phyloP scores from a whole-genome alignment of 1,140 invertebrate genomes.

The Eurosta solidaginis region DNA sequence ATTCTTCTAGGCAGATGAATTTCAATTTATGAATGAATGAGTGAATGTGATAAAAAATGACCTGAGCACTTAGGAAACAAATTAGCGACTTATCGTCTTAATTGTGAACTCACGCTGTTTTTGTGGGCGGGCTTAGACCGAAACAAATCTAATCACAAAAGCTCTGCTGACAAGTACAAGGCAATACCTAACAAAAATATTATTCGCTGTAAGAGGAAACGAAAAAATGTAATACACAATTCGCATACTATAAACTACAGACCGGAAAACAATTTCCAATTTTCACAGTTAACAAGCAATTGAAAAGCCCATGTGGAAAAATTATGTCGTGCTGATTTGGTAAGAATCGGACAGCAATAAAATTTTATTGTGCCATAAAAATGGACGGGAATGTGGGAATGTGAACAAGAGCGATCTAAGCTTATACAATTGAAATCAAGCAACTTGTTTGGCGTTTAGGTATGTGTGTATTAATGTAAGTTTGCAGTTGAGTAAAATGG shows the following conservation, averaged over 20 bases:
- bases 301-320: slow-evolving; percentile 18
- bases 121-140: not conserved
- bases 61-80: no score
- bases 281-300: slow-evolving; percentile 26
- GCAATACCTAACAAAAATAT: not conserved
- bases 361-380: slow-evolving; percentile 24
- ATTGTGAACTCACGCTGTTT: no score
- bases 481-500: no score
- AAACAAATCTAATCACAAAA: not conserved
- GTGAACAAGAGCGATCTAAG: not conserved
- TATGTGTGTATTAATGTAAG: no score
- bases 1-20: no score
- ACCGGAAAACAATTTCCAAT: slow-evolving; percentile 26
- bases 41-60: no score
- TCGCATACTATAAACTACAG: no score
- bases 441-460: not conserved
- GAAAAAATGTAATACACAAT: no score
- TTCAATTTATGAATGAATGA: no score
- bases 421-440: slow-evolving; percentile 5
- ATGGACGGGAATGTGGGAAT: no score
- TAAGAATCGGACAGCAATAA: slow-evolving; percentile 25
- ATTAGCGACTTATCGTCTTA: no score
- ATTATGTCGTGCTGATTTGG: slow-evolving; percentile 9
- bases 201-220: no score
- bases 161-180: not conserved